Evolutionary conservation across 2,797 vertebrate species (phyloP).

Genomic region (Chelonia mydas): DNA sequence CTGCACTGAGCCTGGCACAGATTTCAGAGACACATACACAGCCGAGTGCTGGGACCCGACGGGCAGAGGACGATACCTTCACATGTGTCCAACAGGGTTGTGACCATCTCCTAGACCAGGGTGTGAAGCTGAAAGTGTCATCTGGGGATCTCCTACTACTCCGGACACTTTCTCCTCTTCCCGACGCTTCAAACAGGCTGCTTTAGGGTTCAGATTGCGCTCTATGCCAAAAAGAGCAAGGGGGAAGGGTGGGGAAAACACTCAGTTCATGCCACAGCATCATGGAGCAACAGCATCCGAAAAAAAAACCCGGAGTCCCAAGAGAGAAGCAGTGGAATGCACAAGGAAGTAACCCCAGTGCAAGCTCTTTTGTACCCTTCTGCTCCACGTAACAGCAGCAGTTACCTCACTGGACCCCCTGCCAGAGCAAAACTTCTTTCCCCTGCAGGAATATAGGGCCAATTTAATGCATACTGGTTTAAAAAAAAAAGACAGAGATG

Average conservation of each 20-base stretch:
- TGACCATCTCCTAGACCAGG: slow-evolving; percentile 93
- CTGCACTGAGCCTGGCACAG: background rate
- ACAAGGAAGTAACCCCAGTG: background rate
- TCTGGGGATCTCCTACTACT: slow-evolving; percentile 93
- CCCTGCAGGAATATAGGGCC: background rate
- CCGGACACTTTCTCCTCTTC: slow-evolving; percentile 98
- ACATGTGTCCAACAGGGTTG: slow-evolving; percentile 97
- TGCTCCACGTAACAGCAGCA: background rate
- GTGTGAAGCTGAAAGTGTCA: slow-evolving; percentile 94
- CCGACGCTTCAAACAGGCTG: slow-evolving; percentile 97
- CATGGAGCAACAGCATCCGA: background rate
- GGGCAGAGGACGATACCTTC: slow-evolving; percentile 42
- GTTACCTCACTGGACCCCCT: background rate
- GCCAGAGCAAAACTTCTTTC: background rate
- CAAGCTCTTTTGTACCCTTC: background rate
- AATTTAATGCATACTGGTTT: background rate
- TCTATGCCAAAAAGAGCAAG: slow-evolving; percentile 81
- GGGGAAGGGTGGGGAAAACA: slow-evolving; percentile 31
- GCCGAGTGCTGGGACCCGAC: background rate
- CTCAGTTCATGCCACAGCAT: background rate
- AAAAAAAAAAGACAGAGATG: background rate
- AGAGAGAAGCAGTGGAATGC: background rate
- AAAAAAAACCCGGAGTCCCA: background rate
- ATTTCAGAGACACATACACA: background rate
- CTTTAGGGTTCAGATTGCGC: slow-evolving; percentile 98